phyloP scores from a whole-genome alignment of 2,888 invertebrate species.

The Tenthredo mesomela region DNA sequence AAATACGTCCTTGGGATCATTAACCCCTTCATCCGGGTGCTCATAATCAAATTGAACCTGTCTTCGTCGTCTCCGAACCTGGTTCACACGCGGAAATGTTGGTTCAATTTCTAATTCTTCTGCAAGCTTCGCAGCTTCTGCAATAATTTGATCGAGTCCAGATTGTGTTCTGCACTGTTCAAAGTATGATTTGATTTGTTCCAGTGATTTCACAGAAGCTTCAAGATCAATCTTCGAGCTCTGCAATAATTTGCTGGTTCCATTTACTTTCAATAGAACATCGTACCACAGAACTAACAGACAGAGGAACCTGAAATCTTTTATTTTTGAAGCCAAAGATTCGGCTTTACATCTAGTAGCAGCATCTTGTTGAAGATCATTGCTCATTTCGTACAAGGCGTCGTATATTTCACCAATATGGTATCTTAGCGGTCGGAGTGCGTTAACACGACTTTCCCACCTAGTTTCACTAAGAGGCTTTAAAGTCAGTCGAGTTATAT shows the following conservation, averaged over 20 bases:
- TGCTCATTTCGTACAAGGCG: constrained; percentile 33
- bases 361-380: constrained; percentile 33
- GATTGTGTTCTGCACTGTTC: neutral
- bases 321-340: constrained; percentile 36
- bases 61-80: neutral
- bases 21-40: neutral
- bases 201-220: constrained; percentile 13
- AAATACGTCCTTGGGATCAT: constrained; percentile 14
- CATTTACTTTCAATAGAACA: constrained; percentile 33
- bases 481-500: too few relatives aligned
- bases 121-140: constrained; percentile 26
- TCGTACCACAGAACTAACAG: constrained; percentile 42
- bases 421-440: constrained; percentile 33
- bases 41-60: neutral
- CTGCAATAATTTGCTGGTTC: constrained; percentile 49
- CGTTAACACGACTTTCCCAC: too few relatives aligned
- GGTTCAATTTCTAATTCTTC: neutral
- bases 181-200: constrained; percentile 18
- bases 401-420: constrained; percentile 51
- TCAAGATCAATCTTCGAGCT: constrained; percentile 30
- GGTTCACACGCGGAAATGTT: neutral
- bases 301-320: constrained; percentile 49
- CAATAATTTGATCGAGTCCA: constrained; percentile 18
- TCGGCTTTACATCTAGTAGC: constrained; percentile 32
- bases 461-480: too few relatives aligned